Percentiles rank a stretch among this genome's conserved stretches.
Evolutionary conservation across 2,888 invertebrate species (phyloP).

Genomic region (Eremobia ochroleuca): DNA sequence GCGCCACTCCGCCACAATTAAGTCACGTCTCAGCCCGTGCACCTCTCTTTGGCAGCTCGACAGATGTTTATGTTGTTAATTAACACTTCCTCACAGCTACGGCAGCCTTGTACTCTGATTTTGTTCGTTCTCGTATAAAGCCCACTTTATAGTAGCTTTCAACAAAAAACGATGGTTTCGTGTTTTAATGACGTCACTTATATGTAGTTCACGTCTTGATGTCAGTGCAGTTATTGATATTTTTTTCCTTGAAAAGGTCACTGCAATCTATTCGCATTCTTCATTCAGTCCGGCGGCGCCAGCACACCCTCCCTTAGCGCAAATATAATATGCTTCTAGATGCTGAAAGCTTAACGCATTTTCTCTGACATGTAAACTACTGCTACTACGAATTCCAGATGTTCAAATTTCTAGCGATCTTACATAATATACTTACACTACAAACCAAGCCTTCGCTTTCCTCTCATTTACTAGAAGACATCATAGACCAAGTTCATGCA

Average conservation of each 20-base stretch:
- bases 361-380: too few relatives aligned
- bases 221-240: not conserved
- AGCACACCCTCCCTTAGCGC: not conserved
- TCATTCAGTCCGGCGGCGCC: not conserved
- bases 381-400: not conserved
- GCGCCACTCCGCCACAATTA: constrained; percentile 25
- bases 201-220: not conserved
- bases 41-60: constrained; percentile 1
- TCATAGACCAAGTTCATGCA: not conserved
- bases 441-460: not conserved
- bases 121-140: not conserved
- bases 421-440: not conserved
- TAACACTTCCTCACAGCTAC: constrained; percentile 17
- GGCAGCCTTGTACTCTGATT: constrained; percentile 5
- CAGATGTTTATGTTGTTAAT: constrained; percentile 46
- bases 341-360: not conserved
- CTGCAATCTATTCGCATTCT: not conserved
- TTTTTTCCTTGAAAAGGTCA: too few relatives aligned
- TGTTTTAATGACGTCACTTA: not conserved
- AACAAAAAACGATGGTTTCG: not conserved
- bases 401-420: not conserved
- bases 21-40: constrained; percentile 29
- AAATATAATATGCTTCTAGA: not conserved
- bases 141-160: not conserved
- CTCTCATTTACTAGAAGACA: too few relatives aligned